phyloP scores from a whole-genome alignment of 2,113 vertebrate genomes.

The Phrynosoma blainvillii region DNA sequence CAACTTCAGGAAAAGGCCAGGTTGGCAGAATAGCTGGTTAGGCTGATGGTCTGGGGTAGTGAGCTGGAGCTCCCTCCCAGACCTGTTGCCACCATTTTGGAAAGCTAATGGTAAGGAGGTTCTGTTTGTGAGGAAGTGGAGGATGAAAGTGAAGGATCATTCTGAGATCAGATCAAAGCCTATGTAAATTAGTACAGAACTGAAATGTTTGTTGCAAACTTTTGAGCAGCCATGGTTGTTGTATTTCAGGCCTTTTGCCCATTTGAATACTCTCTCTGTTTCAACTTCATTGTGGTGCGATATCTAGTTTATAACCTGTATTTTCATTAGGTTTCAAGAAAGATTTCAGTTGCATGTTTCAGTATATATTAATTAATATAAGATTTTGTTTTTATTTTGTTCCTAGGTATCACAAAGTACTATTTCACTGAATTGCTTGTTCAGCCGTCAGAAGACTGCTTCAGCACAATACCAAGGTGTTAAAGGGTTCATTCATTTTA shows the following conservation, averaged over 20 bases:
- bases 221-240: not conserved
- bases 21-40: not conserved
- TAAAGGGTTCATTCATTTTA: constrained; percentile 6
- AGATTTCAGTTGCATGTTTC: not conserved
- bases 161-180: not conserved
- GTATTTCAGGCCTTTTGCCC: not conserved
- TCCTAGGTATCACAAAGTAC: constrained; percentile 86
- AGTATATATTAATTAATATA: not conserved
- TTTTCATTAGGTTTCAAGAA: not conserved
- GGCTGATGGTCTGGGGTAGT: not conserved
- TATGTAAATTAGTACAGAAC: not conserved
- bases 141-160: not conserved
- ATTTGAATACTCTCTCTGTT: not conserved
- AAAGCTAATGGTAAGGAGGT: not conserved
- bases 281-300: not conserved
- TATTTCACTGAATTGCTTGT: constrained; percentile 90
- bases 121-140: not conserved
- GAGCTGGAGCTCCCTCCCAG: not conserved
- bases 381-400: constrained; percentile 43
- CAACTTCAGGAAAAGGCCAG: not conserved
- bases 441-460: constrained; percentile 69
- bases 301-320: not conserved
- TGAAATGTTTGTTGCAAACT: not conserved
- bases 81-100: not conserved
- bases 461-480: constrained; percentile 76